A percentile compares a stretch with the other conserved stretches of the same genome.
These are phyloP conservation scores for Osmerus mordax DNA, from an alignment of 2,113 vertebrate species.

Conservation along the genomic window DNA sequence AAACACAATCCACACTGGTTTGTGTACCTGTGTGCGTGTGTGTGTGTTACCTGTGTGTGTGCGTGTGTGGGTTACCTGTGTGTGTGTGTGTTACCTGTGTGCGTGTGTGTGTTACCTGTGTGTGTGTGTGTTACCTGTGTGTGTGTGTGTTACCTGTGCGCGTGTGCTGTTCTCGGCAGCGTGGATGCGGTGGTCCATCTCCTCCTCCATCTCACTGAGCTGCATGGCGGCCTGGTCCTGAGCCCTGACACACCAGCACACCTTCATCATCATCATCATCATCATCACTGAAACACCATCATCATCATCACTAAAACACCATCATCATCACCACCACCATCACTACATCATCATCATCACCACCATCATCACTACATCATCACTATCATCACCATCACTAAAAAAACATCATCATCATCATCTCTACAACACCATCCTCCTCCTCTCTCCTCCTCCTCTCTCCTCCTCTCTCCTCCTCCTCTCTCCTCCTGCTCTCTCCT, in stretches of 20 bases:
- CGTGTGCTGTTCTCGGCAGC: slow-evolving; percentile 78
- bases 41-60: slow-evolving; percentile 8
- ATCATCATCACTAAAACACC: too few relatives aligned
- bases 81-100: too few relatives aligned
- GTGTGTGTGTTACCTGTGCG: slow-evolving; percentile 40
- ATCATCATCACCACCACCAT: too few relatives aligned
- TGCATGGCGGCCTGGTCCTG: slow-evolving; percentile 92
- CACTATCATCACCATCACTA: too few relatives aligned
- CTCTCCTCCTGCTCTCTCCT: too few relatives aligned
- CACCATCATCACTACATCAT: too few relatives aligned
- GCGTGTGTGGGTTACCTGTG: too few relatives aligned
- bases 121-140: slow-evolving; percentile 19
- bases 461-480: slow-evolving; percentile 12
- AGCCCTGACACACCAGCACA: slow-evolving; percentile 70
- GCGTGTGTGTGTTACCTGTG: slow-evolving; percentile 23
- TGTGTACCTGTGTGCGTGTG: slow-evolving; percentile 31
- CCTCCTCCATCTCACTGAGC: slow-evolving; percentile 91
- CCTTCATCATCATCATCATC: too few relatives aligned
- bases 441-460: not conserved
- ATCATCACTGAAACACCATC: too few relatives aligned
- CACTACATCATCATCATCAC: too few relatives aligned
- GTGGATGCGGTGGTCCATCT: slow-evolving; percentile 94
- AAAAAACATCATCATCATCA: too few relatives aligned
- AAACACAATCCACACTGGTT: not conserved
- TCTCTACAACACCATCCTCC: too few relatives aligned